Evolutionary conservation across 2,797 vertebrate species (phyloP).

Genomic region (Crax fasciolata): DNA sequence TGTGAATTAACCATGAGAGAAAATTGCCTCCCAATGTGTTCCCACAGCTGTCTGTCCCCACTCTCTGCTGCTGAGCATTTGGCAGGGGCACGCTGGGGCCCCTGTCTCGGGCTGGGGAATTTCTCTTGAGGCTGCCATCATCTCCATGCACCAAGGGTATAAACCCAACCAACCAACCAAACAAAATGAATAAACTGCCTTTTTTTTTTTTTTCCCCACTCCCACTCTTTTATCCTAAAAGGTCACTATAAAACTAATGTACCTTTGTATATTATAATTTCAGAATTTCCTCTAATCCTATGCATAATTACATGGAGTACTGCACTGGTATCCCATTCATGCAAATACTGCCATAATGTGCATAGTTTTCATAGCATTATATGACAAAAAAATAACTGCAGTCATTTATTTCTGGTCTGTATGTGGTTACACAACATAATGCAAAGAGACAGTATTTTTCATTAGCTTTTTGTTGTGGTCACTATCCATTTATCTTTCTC

Average conservation of each 20-base stretch:
- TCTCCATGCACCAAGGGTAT: rapidly evolving
- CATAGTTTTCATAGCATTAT: background rate
- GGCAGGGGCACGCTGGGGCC: background rate
- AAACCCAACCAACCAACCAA: background rate
- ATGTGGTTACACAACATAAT: background rate
- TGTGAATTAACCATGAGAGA: slow-evolving; percentile 47
- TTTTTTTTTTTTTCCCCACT: background rate
- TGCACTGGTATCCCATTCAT: background rate
- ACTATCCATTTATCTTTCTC: slow-evolving; percentile 39
- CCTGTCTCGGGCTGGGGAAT: background rate
- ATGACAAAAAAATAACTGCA: slow-evolving; percentile 27
- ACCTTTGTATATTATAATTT: background rate
- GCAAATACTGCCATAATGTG: background rate
- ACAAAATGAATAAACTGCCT: background rate
- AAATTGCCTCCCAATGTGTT: background rate
- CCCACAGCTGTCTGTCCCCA: background rate
- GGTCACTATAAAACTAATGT: background rate
- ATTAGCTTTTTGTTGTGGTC: slow-evolving; percentile 35
- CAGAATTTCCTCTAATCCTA: slow-evolving; percentile 30
- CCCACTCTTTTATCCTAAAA: background rate
- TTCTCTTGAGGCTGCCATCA: background rate
- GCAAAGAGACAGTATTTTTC: slow-evolving; percentile 33
- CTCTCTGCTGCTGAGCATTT: background rate
- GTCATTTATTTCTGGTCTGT: background rate
- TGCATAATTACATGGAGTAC: slow-evolving; percentile 31